Base-by-base conservation (phyloP, 1,140 invertebrate species). In the Frieseomelitta varia region DNA sequence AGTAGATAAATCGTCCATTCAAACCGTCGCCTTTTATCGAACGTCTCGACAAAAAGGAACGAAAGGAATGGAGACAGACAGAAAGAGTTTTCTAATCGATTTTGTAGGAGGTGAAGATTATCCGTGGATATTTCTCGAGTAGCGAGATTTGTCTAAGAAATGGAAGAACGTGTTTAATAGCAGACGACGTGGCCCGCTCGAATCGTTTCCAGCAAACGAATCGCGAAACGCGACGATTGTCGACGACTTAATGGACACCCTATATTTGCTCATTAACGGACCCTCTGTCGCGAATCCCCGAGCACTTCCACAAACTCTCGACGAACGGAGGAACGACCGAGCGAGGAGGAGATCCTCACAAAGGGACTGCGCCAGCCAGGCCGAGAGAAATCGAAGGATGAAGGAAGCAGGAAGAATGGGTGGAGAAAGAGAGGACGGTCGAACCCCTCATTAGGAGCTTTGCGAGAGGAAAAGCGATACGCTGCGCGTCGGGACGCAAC, bases 181-280 rank as follows among this genome's bases (percentile, higher is more conserved):
- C 55, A 24, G 24, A 56, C 27, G 47, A 55, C 12, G 19, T 56
- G 24, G 53, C 10, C 34, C 30, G 4, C 14, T 24, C 39, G 73
- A 27, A 30, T 17, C 24, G 51, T 51, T 27, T 53, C 71, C 30
- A 24, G 47, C 51, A 61, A 69, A 85, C 77, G 63, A 85, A 75
- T 67, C 73, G 81, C 34, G 68, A 87, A 81, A 47, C 39, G 76
- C 73, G 68, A 85, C 82, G 88, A 88, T 90, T 90, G 87, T 83
- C 88, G 87, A 71, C 85, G 84, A 92, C 86, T 92, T 91, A 93
- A 93, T 93, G 91, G 92, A 90, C 89, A 90, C 89, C 86, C 90
- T 91, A 90, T 93, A 91, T 93, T 91, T 92, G 91, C 90, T 93
- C 91, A 93, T 92, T 94, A 94, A 92, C 87, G 91, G 92, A 91